Evolutionary conservation across 2,888 invertebrate genomes (phyloP), one percentile per base, ranked within the genome.

Genomic region (Cybosia mesomella): DNA sequence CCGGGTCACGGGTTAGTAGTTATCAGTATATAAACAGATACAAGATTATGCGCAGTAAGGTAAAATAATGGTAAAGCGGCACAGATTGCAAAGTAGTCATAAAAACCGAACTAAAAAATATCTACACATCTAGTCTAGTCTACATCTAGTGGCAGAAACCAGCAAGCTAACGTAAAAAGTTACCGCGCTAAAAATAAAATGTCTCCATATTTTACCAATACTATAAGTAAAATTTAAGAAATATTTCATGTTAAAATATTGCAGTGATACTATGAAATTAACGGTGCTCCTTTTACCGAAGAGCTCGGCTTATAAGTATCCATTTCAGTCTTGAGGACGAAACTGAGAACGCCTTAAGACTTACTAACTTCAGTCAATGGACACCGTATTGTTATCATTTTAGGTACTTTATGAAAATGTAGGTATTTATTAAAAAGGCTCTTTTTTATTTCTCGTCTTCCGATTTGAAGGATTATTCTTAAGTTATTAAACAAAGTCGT

Each of bases 251-350:
- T 67, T 64, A 69, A 68, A 67, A 70, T 39, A 15, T 58, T 69
- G 59, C 24, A 54, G 32, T 58, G 76, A 64, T 64, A 67, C 67
- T 64, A 58, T 59, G 66, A 74, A 71, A 72, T 71, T 53, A 67
- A 69, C 70, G 58, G 32, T 67, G 62, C 53, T 71, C 32, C 65
- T 61, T 67, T 75, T 70, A 74, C 72, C 59, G 66, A 74, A 70
- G 64, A 68, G 67, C 66, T 68, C 70, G 70, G 79, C 72, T 75
- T 79, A 73, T 73, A 74, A 58, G 66, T 69, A 66, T 69, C 66
- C 62, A 62, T 69, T 69, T 58, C 69, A 66, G 43, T 69, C 53
- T 69, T 62, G 62, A 58, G 62, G 64, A 57, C 55, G 68, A 68
- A 68, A 65, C 60, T 61, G 65, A 68, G 64, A 68, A 68, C 68